These are phyloP conservation scores for Tetheella fluctuosa DNA, from an alignment of 2,888 invertebrate genomes.

Conservation along the genomic window DNA sequence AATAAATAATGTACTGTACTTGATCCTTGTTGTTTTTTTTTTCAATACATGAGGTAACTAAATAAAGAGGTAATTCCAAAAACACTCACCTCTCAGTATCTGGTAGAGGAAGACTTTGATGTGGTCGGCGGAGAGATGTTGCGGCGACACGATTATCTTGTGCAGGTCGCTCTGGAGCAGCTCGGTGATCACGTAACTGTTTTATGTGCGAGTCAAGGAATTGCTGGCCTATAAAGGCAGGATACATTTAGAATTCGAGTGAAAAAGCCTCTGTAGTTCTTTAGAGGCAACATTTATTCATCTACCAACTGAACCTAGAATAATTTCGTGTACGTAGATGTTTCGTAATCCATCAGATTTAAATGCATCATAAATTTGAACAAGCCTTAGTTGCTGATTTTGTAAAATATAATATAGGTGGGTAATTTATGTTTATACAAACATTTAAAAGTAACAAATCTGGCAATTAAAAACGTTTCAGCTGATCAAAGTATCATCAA, in stretches of 20 bases:
- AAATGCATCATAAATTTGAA: background rate
- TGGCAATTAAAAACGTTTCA: too few species aligned
- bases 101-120: conserved; percentile 99
- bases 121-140: conserved; percentile 99
- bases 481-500: conserved; percentile 3
- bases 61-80: background rate
- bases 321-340: background rate
- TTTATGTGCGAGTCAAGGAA: conserved; percentile 59
- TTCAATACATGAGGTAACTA: too few species aligned
- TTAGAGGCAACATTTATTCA: background rate
- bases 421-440: too few species aligned
- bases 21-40: too few species aligned
- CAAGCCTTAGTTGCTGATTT: too few species aligned
- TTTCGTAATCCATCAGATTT: background rate
- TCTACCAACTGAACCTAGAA: background rate
- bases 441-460: too few species aligned
- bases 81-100: conserved; percentile 95
- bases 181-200: conserved; percentile 99
- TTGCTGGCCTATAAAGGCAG: conserved; percentile 24
- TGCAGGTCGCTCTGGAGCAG: conserved; percentile 99
- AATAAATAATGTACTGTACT: too few species aligned
- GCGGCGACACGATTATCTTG: conserved; percentile 99
- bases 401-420: too few species aligned
- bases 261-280: background rate
- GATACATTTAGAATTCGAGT: background rate